Conservation (phyloP, 2,888 invertebrate genomes). For the Synergus itoensis region DNA sequence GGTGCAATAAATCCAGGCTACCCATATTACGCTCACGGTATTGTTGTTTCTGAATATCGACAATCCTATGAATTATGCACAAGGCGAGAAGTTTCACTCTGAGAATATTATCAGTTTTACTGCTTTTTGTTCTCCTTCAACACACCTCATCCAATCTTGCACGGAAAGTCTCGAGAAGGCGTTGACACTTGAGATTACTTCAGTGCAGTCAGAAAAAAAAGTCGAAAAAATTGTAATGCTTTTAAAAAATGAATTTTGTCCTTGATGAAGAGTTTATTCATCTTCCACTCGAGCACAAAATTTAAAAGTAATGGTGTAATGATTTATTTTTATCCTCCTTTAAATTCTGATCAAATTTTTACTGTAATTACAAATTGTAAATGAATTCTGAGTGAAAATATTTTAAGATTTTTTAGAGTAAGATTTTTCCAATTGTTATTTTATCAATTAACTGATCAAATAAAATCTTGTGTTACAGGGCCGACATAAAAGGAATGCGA, state of each 20-base stretch:
- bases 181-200: constrained; percentile 4
- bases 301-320: too few relatives aligned
- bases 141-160: neutral
- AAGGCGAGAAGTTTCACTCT: constrained; percentile 48
- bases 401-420: neutral
- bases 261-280: neutral
- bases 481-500: constrained; percentile 89
- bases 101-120: constrained; percentile 60
- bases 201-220: neutral
- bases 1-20: constrained; percentile 49
- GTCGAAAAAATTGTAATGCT: neutral
- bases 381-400: neutral
- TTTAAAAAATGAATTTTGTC: neutral
- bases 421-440: neutral
- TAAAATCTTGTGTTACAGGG: constrained; percentile 79
- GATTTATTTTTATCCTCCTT: too few relatives aligned
- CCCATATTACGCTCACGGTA: constrained; percentile 45
- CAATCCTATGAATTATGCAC: constrained; percentile 64
- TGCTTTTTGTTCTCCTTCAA: constrained; percentile 53
- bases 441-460: neutral
- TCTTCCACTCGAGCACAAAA: too few relatives aligned
- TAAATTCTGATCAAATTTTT: too few relatives aligned
- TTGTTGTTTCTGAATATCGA: constrained; percentile 54
- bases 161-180: neutral
- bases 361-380: neutral